These are phyloP conservation scores for Zaprionus ornatus DNA, from an alignment of 1,140 invertebrate species.

Conservation along the genomic window DNA sequence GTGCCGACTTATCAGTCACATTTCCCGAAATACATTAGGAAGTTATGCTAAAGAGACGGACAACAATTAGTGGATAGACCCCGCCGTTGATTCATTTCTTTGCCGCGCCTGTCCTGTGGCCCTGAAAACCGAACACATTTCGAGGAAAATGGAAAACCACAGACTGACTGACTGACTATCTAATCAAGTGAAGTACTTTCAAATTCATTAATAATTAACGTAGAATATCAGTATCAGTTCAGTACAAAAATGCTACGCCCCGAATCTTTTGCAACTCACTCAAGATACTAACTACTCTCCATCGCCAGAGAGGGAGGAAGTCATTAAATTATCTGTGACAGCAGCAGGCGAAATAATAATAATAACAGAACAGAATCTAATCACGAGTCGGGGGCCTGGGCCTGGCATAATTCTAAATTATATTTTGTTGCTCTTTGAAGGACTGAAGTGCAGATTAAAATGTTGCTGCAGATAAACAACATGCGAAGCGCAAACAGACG, in stretches of 20 bases:
- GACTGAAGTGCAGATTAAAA: conserved; percentile 72
- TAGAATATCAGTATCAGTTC: conserved; percentile 17
- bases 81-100: not conserved
- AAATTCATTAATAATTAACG: conserved; percentile 35
- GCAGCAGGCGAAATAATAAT: conserved; percentile 7
- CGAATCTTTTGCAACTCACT: conserved; percentile 1
- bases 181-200: conserved; percentile 3
- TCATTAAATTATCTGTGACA: conserved; percentile 64
- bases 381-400: conserved; percentile 42
- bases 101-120: not conserved
- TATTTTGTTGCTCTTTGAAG: conserved; percentile 37
- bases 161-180: not conserved
- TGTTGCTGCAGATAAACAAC: conserved; percentile 71
- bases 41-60: not conserved
- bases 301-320: conserved; percentile 40
- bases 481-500: conserved; percentile 35
- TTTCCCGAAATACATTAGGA: not conserved
- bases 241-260: not conserved
- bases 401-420: conserved; percentile 65
- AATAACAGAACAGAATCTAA: conserved; percentile 54
- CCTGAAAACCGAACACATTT: not conserved
- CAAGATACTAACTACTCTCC: not conserved
- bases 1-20: not conserved
- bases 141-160: not conserved
- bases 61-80: not conserved